Percentiles rank a stretch among this genome's conserved stretches.
phyloP scores from a whole-genome alignment of 2,888 invertebrate genomes.

The Eilema sororculum region DNA sequence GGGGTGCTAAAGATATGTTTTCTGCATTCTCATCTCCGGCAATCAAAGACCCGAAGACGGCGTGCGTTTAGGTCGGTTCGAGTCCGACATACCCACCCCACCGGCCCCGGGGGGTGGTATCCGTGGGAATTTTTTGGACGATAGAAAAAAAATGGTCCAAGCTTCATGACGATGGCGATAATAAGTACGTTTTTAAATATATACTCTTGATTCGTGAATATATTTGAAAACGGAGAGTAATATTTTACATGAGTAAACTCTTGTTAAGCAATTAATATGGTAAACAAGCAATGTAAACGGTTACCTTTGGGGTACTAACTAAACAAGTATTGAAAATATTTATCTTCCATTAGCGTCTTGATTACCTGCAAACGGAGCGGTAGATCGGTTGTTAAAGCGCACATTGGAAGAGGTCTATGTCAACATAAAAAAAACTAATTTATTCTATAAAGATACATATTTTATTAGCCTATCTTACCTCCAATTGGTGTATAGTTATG shows the following conservation, averaged over 20 bases:
- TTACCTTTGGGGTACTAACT: slow-evolving; percentile 2
- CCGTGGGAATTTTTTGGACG: too few relatives aligned
- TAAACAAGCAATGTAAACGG: slow-evolving; percentile 2
- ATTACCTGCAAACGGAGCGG: neutral
- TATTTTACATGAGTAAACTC: slow-evolving; percentile 2
- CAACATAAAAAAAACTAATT: neutral
- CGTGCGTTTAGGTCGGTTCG: too few relatives aligned
- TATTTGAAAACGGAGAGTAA: neutral
- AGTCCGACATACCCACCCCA: too few relatives aligned
- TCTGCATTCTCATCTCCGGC: too few relatives aligned
- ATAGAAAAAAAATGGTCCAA: too few relatives aligned
- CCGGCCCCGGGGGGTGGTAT: too few relatives aligned
- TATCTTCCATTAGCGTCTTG: slow-evolving; percentile 5
- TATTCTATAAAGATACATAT: too few relatives aligned
- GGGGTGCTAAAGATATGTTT: too few relatives aligned
- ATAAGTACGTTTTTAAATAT: neutral
- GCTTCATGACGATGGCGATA: too few relatives aligned
- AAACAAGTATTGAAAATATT: slow-evolving; percentile 4
- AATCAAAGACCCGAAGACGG: too few relatives aligned
- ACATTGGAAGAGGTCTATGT: neutral
- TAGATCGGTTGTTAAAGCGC: neutral
- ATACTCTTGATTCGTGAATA: neutral
- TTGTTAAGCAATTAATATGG: slow-evolving; percentile 4
- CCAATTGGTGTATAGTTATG: too few relatives aligned
- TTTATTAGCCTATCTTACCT: too few relatives aligned